Evolutionary conservation across 2,797 vertebrate genomes (phyloP), one percentile per base, ranked within the genome.

Genomic region (Nothura maculosa): DNA sequence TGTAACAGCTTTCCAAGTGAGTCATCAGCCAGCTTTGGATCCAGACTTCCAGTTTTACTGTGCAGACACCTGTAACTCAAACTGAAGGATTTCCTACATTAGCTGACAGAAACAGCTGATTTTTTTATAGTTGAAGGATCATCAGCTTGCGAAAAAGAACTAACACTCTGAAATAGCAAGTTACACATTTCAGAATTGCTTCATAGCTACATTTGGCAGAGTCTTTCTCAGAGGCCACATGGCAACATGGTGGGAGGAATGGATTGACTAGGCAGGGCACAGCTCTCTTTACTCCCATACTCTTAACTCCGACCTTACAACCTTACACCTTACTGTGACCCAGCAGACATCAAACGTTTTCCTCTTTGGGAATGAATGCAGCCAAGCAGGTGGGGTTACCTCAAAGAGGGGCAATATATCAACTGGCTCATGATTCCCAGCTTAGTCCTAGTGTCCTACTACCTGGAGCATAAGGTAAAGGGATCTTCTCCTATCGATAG

Each of bases 1-100:
- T 87, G 62, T 61, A 92, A 80, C 66, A 74, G 67, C 43, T 93
- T 94, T 88, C 84, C 84, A 83, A 82, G 42, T 89, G 66, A 92
- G 76, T 90, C 90, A 93, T 85, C 81, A 48, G 45, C 79, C 55
- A 32, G 63, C 61, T 83, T 95, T 89, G 76, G 70, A 90, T 89
- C 67, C 63, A 89, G 84, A 57, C 66, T 89, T 92, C 75, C 28
- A 77, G 70, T 80, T 95, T 85, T 85, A 79, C 40, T 76, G 73
- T 2, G 6, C 62, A 87, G 89, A 87, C 80, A 84, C 67, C 84
- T 93, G 73, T 6, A 27, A 85, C 47, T 89, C 47, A 64, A 93
- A 92, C 4, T 5, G 76, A 89, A 45, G 76, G 73, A 78, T 94
- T 95, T 87, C 90, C 81, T 85, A 55, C 2, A 1, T 64, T 81